A percentile compares a stretch with the other conserved stretches of the same genome.
Conservation (phyloP, 2,888 invertebrate genomes). For the Falcaria lacertinaria region DNA sequence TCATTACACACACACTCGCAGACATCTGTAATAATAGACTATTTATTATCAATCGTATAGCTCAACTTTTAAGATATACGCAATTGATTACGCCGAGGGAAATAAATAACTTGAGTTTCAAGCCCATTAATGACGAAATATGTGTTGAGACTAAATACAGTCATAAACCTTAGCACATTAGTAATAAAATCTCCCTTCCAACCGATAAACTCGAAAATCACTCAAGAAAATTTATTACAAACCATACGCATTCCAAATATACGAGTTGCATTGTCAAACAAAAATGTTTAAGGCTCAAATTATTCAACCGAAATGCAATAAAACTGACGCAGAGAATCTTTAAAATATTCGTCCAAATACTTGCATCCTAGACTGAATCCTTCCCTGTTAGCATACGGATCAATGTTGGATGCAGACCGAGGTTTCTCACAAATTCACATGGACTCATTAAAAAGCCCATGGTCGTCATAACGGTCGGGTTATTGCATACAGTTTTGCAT, state of each 20-base stretch:
- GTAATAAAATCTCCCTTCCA: not conserved
- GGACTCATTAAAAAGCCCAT: constrained; percentile 49
- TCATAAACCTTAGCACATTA: too few species aligned
- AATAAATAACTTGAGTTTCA: too few species aligned
- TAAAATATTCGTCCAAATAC: not conserved
- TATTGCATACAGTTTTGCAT: constrained; percentile 66
- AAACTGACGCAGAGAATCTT: constrained; percentile 21
- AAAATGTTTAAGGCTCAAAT: constrained; percentile 3
- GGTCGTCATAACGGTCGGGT: constrained; percentile 45
- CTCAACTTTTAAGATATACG: too few species aligned
- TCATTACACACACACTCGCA: too few species aligned
- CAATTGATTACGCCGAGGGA: too few species aligned
- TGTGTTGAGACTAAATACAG: too few species aligned
- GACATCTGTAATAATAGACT: too few species aligned
- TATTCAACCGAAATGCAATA: constrained; percentile 8
- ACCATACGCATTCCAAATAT: not conserved
- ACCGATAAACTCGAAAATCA: not conserved
- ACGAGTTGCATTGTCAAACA: not conserved
- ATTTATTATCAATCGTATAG: too few species aligned
- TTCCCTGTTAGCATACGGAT: constrained; percentile 13
- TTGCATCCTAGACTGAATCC: constrained; percentile 13
- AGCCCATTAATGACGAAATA: too few species aligned
- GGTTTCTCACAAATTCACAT: constrained; percentile 29
- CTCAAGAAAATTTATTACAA: not conserved
- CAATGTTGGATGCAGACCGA: constrained; percentile 3